Evolutionary conservation across 2,113 vertebrate genomes (phyloP), one percentile per base, ranked within the genome.

Genomic region (Pheucticus melanocephalus): DNA sequence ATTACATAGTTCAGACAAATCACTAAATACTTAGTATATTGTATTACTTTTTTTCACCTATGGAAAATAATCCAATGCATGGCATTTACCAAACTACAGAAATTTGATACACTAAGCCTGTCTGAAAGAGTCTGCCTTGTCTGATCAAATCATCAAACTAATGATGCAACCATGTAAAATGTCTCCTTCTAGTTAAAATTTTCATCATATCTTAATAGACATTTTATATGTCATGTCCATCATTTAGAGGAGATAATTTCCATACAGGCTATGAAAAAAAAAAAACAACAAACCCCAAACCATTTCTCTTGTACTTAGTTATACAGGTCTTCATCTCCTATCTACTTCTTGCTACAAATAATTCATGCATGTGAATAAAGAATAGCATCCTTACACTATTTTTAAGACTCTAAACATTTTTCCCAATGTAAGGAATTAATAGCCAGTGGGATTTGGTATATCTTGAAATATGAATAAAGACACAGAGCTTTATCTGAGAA

Each of bases 31-130:
- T 44, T 85, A 78, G 24, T 59, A 60, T n/a, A 88, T 77, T 94
- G 42, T 89, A 86, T 96, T 92, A 95, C 56, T 66, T 97, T 96
- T 97, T 97, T 97, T 97, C 76, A 84, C 31, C 11, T 78, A 77
- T 25, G 24, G 37, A 90, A 91, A 83, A 84, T 44, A 92, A 88
- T 68, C 40, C 61, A 86, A 30, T 69, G 23, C 20, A 66, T 73
- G 44, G 53, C 92, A 90, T 86, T 93, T 92, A 93, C 59, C 77
- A 95, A 86, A 61, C n/a, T 66, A 39, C 57, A 87, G 81, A 96
- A 95, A 96, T 92, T 63, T 93, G 86, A 95, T 48, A 80, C 37
- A 90, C 57, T 65, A 37, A 88, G 45, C 42, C 88, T 94, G 78
- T 68, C 84, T 88, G 77, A 91, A 97, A 86, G 31, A 4, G 5